Base-by-base conservation (phyloP, 1,140 invertebrate species). In the Gonatopus flavifemur region DNA sequence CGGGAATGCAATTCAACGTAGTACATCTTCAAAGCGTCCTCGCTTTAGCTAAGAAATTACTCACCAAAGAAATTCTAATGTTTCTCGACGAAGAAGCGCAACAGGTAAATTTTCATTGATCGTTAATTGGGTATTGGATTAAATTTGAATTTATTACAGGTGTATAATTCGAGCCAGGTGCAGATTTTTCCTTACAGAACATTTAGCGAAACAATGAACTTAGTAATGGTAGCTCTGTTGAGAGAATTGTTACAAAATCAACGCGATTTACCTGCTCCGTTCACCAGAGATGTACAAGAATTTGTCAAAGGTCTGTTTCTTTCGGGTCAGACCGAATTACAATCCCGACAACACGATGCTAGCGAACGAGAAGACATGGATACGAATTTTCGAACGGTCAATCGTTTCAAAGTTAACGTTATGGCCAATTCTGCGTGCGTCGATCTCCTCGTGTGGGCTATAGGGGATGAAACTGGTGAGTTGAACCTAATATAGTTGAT, bases 401-500 rank as follows among this genome's bases (percentile, higher is more conserved):
- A 95, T 77, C 90, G 90, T 67, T 93, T 95, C 66, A 96, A 96
- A 79, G 87, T 98, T 21, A 96, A 96, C 69, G 93, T 98, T 0
- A 93, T 95, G 84, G 93, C 94, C 0, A 98, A 97, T 80, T 94
- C 96, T 3, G 93, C 94, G 12, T 98, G 96, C 74, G 92, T 98
- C 1, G 95, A 99, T 75, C 83, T 99, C 0, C 82, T 99, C 2
- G 94, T 98, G 21, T 99, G 96, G 96, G 93, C 95, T 9, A 94
- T 96, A 60, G 87, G 89, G 2, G 95, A 98, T 78, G 96, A 98
- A 82, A 92, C 92, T 64, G 94, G 95, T 97, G 78, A 78, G 71
- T 66, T 45, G n/a, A n/a, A n/a, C n/a, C n/a, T n/a, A 30, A 31
- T 52, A 18, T 19, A 35, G 32, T 35, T 52, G 42, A 45, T 45